A percentile compares a stretch with the other conserved stretches of the same genome.
Conservation (phyloP, 1,140 invertebrate species). For the Zophobas morio region DNA sequence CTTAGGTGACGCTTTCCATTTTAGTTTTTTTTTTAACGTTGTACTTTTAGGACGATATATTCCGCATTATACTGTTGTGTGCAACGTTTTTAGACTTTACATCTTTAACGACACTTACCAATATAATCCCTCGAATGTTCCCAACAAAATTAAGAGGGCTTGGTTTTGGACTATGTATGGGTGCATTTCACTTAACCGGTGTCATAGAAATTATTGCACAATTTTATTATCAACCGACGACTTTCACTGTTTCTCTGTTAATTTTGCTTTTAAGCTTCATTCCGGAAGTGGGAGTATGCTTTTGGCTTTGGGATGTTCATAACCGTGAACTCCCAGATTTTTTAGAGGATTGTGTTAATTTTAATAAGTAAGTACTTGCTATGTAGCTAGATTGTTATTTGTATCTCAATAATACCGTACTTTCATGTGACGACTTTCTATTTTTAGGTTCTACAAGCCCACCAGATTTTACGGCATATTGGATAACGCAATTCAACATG, state of each 20-base stretch:
- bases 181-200: neutral
- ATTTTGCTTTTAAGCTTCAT: neutral
- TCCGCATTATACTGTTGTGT: neutral
- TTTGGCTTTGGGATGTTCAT: constrained; percentile 26
- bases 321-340: constrained; percentile 19
- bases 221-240: neutral
- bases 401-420: no score
- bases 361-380: neutral
- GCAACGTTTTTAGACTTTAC: neutral
- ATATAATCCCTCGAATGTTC: constrained; percentile 11
- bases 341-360: constrained; percentile 16
- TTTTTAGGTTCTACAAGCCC: constrained; percentile 15
- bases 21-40: neutral
- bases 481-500: neutral
- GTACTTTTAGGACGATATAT: neutral
- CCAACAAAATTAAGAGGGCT: neutral
- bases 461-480: constrained; percentile 1
- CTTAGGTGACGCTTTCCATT: neutral
- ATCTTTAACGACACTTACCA: neutral
- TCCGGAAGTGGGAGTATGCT: neutral
- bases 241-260: neutral
- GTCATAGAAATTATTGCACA: neutral
- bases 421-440: neutral
- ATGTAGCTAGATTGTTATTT: no score
- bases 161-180: neutral